phyloP scores from a whole-genome alignment of 2,888 invertebrate genomes.

The Vesta saturnalis region DNA sequence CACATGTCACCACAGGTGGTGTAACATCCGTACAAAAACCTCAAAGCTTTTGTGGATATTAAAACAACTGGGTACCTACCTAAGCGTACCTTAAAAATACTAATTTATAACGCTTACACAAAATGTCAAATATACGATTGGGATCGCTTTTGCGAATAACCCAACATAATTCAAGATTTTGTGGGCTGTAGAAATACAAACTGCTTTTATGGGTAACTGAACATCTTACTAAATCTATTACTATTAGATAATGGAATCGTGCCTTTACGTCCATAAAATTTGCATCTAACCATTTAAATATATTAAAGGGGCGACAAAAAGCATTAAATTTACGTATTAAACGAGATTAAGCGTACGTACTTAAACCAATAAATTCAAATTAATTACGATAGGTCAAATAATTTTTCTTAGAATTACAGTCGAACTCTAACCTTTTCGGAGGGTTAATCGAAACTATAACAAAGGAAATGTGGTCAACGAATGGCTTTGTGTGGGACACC shows the following conservation, averaged over 20 bases:
- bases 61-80: slow-evolving; percentile 32
- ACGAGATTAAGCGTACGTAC: slow-evolving; percentile 17
- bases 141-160: neutral
- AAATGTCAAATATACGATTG: slow-evolving; percentile 8
- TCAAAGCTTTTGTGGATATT: slow-evolving; percentile 30
- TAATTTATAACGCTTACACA: slow-evolving; percentile 5
- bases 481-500: slow-evolving; percentile 26
- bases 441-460: slow-evolving; percentile 24
- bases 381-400: neutral
- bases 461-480: slow-evolving; percentile 23
- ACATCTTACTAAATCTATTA: slow-evolving; percentile 28
- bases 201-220: slow-evolving; percentile 1
- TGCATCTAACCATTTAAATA: slow-evolving; percentile 21
- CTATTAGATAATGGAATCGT: slow-evolving; percentile 30
- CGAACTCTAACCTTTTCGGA: slow-evolving; percentile 11
- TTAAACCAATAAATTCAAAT: slow-evolving; percentile 6
- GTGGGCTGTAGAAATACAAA: slow-evolving; percentile 22
- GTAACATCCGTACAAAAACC: slow-evolving; percentile 29
- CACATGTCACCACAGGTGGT: slow-evolving; percentile 36
- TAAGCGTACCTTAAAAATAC: slow-evolving; percentile 23
- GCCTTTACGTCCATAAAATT: slow-evolving; percentile 23
- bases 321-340: slow-evolving; percentile 22
- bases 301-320: slow-evolving; percentile 21
- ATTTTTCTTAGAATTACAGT: slow-evolving; percentile 5
- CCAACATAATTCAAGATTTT: neutral